These are phyloP conservation scores for Halcyon malimbica DNA, from an alignment of 2,113 vertebrate species.

Conservation along the genomic window DNA sequence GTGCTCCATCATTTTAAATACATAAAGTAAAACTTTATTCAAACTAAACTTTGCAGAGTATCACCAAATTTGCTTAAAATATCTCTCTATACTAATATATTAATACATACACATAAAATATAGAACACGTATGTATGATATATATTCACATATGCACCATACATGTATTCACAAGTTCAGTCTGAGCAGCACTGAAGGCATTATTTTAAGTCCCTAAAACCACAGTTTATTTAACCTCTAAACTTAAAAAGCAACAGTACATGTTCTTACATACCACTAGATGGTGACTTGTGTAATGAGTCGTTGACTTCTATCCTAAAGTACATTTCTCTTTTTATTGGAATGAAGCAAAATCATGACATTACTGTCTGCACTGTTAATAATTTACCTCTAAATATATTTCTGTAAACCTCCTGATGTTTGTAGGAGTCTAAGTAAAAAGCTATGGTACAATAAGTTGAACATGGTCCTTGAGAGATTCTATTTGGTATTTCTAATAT, in stretches of 20 bases:
- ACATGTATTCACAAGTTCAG: neutral
- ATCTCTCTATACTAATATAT: neutral
- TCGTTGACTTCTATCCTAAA: neutral
- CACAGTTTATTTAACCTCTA: neutral
- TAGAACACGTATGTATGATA: neutral
- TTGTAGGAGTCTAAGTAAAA: neutral
- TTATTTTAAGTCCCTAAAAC: neutral
- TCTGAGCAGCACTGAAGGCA: neutral
- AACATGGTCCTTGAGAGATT: neutral
- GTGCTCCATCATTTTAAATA: neutral
- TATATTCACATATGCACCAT: neutral
- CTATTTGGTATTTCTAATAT: neutral
- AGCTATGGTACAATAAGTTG: neutral
- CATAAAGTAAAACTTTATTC: neutral
- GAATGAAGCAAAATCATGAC: neutral
- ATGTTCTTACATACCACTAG: conserved; percentile 16
- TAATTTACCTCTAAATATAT: neutral
- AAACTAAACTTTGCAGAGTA: neutral
- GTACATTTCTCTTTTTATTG: neutral
- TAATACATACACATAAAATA: neutral
- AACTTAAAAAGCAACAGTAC: neutral
- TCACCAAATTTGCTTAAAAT: neutral
- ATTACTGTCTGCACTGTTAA: neutral
- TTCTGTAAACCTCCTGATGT: neutral
- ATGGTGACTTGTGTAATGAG: conserved; percentile 40